Evolutionary conservation across 2,888 invertebrate species (phyloP).

Genomic region (Cosmorhoe ocellata): DNA sequence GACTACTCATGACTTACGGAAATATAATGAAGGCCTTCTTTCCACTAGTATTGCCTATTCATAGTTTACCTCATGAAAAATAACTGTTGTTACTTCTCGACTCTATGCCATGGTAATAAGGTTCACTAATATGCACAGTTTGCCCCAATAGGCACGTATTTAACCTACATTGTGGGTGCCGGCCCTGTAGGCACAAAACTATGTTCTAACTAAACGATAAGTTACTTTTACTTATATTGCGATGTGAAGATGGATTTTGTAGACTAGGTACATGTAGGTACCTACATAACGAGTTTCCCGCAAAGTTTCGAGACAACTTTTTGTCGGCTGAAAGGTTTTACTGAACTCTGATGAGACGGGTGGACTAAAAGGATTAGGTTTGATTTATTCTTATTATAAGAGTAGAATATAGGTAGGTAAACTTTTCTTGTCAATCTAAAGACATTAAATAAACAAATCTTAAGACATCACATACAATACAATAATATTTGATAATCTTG

Average conservation of each 20-base stretch:
- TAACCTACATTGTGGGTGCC: slow-evolving; percentile 16
- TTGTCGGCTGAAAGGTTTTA: slow-evolving; percentile 20
- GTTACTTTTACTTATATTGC: slow-evolving; percentile 10
- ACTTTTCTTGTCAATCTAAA: too few relatives aligned
- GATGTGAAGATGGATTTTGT: slow-evolving; percentile 6
- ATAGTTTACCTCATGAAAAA: slow-evolving; percentile 16
- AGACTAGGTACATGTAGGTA: too few relatives aligned
- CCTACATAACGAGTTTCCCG: slow-evolving; percentile 16
- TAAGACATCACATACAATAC: too few relatives aligned
- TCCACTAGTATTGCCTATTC: slow-evolving; percentile 11
- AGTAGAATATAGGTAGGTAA: too few relatives aligned
- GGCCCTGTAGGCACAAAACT: slow-evolving; percentile 13
- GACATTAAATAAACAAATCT: too few relatives aligned
- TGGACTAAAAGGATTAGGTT: too few relatives aligned
- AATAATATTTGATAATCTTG: too few relatives aligned
- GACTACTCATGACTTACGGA: slow-evolving; percentile 10
- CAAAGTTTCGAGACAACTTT: slow-evolving; percentile 30
- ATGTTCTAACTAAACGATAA: slow-evolving; percentile 8
- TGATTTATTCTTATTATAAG: too few relatives aligned
- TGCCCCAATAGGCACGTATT: slow-evolving; percentile 11
- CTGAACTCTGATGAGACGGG: not conserved
- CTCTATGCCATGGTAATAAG: slow-evolving; percentile 3
- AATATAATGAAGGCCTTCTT: slow-evolving; percentile 14
- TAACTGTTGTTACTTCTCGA: slow-evolving; percentile 2
- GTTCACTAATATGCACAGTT: not conserved